Base-by-base conservation (phyloP, 2,888 invertebrate genomes). In the Scaptomyza cyrtandrae region DNA sequence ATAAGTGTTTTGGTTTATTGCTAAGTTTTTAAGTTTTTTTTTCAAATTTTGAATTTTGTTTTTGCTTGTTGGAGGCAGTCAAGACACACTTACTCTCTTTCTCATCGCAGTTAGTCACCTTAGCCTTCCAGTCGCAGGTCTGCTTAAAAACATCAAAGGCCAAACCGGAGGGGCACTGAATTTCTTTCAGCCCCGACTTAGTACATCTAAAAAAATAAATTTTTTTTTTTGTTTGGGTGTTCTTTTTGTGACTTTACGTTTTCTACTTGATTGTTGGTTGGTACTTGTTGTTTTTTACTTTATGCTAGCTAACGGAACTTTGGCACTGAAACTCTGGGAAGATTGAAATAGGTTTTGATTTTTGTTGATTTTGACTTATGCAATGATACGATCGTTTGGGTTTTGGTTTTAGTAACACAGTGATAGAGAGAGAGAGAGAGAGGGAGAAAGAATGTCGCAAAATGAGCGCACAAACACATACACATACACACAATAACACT, bases 41-140 rank as follows among this genome's bases (percentile, higher is more conserved):
- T 19, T 19, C 2, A 46, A 46, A 49, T 68, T 72, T 75, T 80
- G 71, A 70, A 75, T 24, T 24, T 24, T 24, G 24, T 24, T 24
- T 24, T 24, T 24, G 24, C 72, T 78, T 69, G 57, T 75, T 71
- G 66, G 59, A 72, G 64, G 66, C 75, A 59, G 65, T 64, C 79
- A 62, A 65, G 72, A 73, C 81, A 96, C 82, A 96, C 97, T 97
- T 97, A 98, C 98, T 98, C 96, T 98, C 97, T 93, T 97, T 95
- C 94, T 96, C 96, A 95, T 97, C 96, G 96, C 98, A 98, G 96
- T 96, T 98, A 94, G 94, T 95, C 94, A 98, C 98, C 95, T 98
- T 97, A 94, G 97, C 97, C 95, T 97, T 98, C 98, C 98, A 98
- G 95, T 98, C 97, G 94, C 98, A 98, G 93, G 98, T 98, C 95